A percentile compares a stretch with the other conserved stretches of the same genome.
phyloP scores from a whole-genome alignment of 1,140 invertebrate species.

The Anastrepha ludens region DNA sequence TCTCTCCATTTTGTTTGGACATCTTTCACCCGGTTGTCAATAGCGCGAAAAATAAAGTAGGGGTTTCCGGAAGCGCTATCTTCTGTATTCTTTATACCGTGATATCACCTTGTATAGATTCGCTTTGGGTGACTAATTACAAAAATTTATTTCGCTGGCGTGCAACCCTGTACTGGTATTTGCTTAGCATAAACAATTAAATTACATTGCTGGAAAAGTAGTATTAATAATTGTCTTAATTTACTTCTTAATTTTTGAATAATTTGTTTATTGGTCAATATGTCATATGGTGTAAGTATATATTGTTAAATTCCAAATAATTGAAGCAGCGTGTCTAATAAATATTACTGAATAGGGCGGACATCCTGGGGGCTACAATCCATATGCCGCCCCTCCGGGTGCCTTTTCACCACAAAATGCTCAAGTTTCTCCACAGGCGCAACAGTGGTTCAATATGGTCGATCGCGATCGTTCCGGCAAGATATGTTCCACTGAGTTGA shows the following conservation, averaged over 20 bases:
- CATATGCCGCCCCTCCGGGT: constrained; percentile 69
- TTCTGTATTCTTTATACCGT: too few species aligned
- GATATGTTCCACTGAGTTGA: constrained; percentile 86
- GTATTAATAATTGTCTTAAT: not conserved
- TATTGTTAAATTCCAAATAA: not conserved
- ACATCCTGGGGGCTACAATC: constrained; percentile 66
- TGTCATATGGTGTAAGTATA: constrained; percentile 49
- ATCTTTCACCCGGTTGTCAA: too few species aligned
- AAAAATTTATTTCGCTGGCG: too few species aligned
- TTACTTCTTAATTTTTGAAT: not conserved
- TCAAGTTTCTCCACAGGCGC: constrained; percentile 79
- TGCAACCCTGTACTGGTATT: too few species aligned
- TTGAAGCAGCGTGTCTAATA: not conserved
- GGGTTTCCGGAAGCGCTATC: too few species aligned
- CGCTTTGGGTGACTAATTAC: too few species aligned
- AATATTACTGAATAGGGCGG: constrained; percentile 18
- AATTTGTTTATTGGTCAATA: not conserved
- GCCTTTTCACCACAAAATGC: constrained; percentile 71
- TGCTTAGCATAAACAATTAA: not conserved
- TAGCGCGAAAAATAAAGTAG: too few species aligned
- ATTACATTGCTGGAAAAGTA: not conserved
- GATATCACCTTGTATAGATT: too few species aligned
- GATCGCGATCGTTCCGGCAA: constrained; percentile 88
- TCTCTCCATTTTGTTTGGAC: too few species aligned
- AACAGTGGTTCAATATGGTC: constrained; percentile 88